phyloP scores from a whole-genome alignment of 2,888 invertebrate species.

The Drosophila buzzatii region DNA sequence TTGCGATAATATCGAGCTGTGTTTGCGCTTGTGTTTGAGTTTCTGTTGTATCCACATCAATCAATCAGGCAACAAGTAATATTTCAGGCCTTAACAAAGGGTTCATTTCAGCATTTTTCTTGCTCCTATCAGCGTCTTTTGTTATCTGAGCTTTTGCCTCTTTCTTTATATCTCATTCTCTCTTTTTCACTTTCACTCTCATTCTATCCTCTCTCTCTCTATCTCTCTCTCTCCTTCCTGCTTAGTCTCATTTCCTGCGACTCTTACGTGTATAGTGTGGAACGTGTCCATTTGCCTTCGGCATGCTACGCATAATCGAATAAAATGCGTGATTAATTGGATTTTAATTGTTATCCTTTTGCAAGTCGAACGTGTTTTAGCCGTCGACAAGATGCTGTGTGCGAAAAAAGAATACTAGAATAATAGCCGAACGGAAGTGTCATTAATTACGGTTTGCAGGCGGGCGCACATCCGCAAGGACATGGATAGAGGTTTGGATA shows the following conservation, averaged over 20 bases:
- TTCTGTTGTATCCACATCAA: conserved; percentile 64
- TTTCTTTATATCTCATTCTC: neutral
- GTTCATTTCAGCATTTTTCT: conserved; percentile 42
- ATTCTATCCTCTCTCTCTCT: neutral
- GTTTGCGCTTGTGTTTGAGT: conserved; percentile 38
- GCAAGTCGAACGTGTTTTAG: conserved; percentile 66
- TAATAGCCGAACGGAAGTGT: conserved; percentile 71
- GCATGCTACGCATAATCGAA: conserved; percentile 70
- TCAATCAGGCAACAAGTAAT: conserved; percentile 77
- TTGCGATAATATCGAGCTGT: conserved; percentile 47
- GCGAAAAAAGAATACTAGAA: conserved; percentile 51
- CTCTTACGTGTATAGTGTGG: conserved; percentile 11
- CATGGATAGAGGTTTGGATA: neutral
- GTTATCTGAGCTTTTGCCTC: conserved; percentile 20
- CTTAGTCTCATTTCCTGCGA: conserved; percentile 4
- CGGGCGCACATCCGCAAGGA: neutral
- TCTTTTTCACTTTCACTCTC: neutral
- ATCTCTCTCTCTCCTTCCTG: neutral
- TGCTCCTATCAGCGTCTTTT: conserved; percentile 25
- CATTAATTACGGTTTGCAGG: conserved; percentile 64
- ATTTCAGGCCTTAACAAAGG: conserved; percentile 70
- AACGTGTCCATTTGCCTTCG: conserved; percentile 55
- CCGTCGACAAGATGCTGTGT: conserved; percentile 41
- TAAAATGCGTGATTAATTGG: conserved; percentile 80
- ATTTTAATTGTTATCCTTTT: conserved; percentile 79